Base-by-base conservation (phyloP, 2,113 vertebrate species). In the Syngnathoides biaculeatus region DNA sequence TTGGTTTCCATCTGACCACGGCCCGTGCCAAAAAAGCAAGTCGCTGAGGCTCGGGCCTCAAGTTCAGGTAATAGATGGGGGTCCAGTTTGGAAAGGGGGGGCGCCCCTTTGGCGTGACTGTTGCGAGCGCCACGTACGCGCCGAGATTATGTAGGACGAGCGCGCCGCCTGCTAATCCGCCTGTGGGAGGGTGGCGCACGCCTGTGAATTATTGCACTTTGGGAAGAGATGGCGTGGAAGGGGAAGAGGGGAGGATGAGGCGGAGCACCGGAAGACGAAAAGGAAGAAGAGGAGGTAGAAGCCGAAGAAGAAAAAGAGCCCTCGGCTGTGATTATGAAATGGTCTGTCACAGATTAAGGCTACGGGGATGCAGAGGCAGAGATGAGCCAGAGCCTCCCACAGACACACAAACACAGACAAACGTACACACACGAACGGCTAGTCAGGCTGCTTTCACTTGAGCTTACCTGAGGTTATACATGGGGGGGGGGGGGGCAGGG, bases 311-410 rank as follows among this genome's bases (percentile, higher is more conserved):
- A 63, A 84, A 80, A 85, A 83, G 77, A 81, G 87, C 91, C 91
- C 77, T 87, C 88, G 92, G 91, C 92, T 85, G 91, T 89, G 91
- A 92, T 93, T 93, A 92, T 92, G 90, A 92, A 93, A 92, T 90
- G 87, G 91, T 91, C 91, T 93, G 91, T 92, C 90, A 92, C 90
- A 92, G 91, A 92, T 93, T 92, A 92, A 92, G 90, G 91, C 91
- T 89, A 90, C 86, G 83, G 91, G 90, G 91, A 90, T 87, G 88
- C 86, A 89, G 55, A 57, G 82, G 86, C 84, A 87, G 86, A 89
- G 90, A 91, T 89, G 90, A 90, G 89, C 84, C 83, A 86, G 83
- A 90, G 87, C 90, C 91, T 92, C 91, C 90, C 89, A 92, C 91
- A 90, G 90, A 90, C 58, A n/a, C 57, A n/a, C 57, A n/a, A n/a